Evolutionary conservation across 2,888 invertebrate genomes (phyloP), one percentile per base, ranked within the genome.

Genomic region (Tiliacea citrago): DNA sequence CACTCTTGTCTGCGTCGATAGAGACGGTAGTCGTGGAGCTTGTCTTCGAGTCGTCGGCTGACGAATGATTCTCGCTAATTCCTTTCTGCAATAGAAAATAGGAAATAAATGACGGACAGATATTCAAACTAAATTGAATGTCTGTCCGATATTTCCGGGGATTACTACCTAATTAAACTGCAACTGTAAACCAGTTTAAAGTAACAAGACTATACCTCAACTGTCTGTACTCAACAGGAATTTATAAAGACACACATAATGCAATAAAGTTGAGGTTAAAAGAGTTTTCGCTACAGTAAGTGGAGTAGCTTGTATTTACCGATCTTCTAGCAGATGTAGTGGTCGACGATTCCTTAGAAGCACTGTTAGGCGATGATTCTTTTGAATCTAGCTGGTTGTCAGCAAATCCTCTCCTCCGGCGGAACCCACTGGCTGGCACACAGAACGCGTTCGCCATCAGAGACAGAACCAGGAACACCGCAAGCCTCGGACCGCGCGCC

Each of bases 361-460:
- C 51, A 68, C 12, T 83, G n/a, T 16, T 53, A 13, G n/a, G 13
- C 18, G 39, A 49, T 7, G 62, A 55, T 53, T 79, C 75, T 9
- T 84, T 73, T 18, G 73, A 68, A 16, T 69, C 53, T 0, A 71
- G 4, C 13, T 79, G 55, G 57, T 73, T 84, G 62, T 70, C 55
- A 53, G 69, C 5, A 39, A 62, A 21, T 65, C 72, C 90, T 80
- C 91, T 85, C 63, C 81, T 86, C 21, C 76, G 62, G 18, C 91
- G 84, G 35, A 69, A 68, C 10, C 66, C 61, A 3, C 80, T 79
- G 9, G 84, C 70, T 1, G 95, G 95, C 29, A 90, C 84, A 71
- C 93, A 89, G 42, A 95, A 89, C 0, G 92, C 93, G 60, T 94
- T 89, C 8, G 86, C 90, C 74, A 95, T 55, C 45, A 96, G 77